Base-by-base conservation (phyloP, 2,888 invertebrate genomes). In the Latrodectus elegans region DNA sequence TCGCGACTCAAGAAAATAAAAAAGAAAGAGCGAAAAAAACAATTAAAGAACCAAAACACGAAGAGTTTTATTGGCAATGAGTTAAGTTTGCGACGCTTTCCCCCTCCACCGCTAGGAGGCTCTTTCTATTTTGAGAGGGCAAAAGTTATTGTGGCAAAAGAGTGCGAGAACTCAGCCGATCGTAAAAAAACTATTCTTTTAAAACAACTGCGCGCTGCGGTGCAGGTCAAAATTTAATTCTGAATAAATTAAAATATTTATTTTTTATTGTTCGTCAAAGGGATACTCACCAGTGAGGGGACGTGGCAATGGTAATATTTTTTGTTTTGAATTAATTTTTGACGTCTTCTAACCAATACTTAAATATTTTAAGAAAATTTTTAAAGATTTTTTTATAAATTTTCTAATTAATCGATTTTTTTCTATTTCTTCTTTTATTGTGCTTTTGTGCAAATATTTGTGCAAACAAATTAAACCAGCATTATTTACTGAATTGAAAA, bases 21-120 rank as follows among this genome's bases (percentile, higher is more conserved):
- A 74, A 70, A 38, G 70, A 68, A 79, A 65, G 64, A 68, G 38
- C 26, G 26, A 11, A 49, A n/a, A 38, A 55, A 84, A 84, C 77
- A 84, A 84, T 78, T 72, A 84, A 84, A 85, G 74, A 64, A 85
- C 79, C 79, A 85, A 85, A 79, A 80, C 38, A 38, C 53, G 75
- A 76, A 65, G 74, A 79, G 85, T 79, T 72, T 80, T 85, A 85
- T 85, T 85, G 84, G 84, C 84, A 85, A 85, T 85, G 84, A 85
- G 84, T 74, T 38, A 38, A 38, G 38, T 38, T 79, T 79, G 67
- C 70, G 68, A 79, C 73, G 84, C 70, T 85, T 85, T 74, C 17
- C 68, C 75, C 26, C 15, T 14, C 60, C 49, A 11, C 84, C 84
- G 70, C 84, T 79, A 85, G 84, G 79, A 74, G 84, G 74, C 84